Evolutionary conservation across 2,113 vertebrate species (phyloP), one percentile per base, ranked within the genome.

Genomic region (Xyrauchen texanus): DNA sequence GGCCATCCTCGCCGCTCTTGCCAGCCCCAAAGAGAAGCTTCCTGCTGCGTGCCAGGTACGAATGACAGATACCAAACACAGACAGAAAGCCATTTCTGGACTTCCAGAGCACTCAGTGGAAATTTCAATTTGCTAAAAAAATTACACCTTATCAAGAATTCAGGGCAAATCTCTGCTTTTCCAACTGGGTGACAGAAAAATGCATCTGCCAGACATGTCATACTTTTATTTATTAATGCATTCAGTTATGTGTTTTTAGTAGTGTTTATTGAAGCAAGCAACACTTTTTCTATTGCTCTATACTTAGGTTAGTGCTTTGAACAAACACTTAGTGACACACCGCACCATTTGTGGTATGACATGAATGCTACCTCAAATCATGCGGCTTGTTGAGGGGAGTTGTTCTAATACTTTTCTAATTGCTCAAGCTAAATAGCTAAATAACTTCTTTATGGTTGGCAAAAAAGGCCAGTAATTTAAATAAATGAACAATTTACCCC

Each of bases 1-100:
- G 0, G 84, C 84, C 12, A 74, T 85, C 10, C 81, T 85, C 1
- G 84, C 84, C 2, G 84, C 84, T 0, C 78, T 85, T 16, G 84
- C 84, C 4, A 85, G 84, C 57, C 84, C 84, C 5, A 76, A 58
- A 55, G 84, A 85, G 70, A 85, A 85, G 42, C 75, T 85, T 47
- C 15, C 74, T 6, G 84, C 84, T 12, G 84, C 84, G 1, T 85
- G 81, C 53, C 84, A 85, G 81, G 84, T 85, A 58, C 55, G 12
- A n/a, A 58, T 58, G 12, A 10, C 53, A 55, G 5, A 12, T 34
- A 34, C 21, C 21, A 34, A 34, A 34, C 21, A 34, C 21, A 34
- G 21, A 34, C 21, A 34, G 21, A 34, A 34, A 34, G 45, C n/a
- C 45, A 1, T 67, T 16, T 15, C 65, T 15, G 65, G 21, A 34